These are phyloP conservation scores for Amaurobius ferox DNA, from an alignment of 2,888 invertebrate genomes.

Conservation along the genomic window DNA sequence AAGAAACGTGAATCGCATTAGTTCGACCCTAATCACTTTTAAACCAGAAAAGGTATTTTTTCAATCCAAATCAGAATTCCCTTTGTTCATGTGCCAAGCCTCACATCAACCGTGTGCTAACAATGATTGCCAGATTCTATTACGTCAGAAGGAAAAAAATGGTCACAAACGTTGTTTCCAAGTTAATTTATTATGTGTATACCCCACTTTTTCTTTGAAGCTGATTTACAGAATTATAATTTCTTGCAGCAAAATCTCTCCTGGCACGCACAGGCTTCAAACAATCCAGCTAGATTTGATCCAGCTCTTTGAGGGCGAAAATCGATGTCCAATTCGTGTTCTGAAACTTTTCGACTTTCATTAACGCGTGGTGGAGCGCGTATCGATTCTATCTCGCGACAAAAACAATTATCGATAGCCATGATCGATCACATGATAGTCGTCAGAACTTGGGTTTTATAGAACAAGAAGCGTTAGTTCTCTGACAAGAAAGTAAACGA, in stretches of 20 bases:
- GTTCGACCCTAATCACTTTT: too few species aligned
- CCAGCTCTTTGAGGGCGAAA: background rate
- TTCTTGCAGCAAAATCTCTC: background rate
- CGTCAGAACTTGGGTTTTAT: constrained; percentile 1
- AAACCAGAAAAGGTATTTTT: background rate
- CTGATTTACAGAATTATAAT: background rate
- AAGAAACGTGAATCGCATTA: too few species aligned
- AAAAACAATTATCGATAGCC: background rate
- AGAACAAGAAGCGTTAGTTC: background rate
- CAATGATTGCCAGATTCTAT: too few species aligned
- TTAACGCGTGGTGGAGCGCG: background rate
- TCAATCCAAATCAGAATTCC: background rate
- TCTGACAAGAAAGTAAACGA: constrained; percentile 26
- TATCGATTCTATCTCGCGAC: background rate
- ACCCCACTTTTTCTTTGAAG: background rate
- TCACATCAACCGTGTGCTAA: background rate
- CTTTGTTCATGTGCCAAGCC: background rate
- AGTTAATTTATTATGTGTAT: background rate
- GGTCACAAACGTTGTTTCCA: background rate
- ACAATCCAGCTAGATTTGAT: background rate
- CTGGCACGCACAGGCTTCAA: background rate
- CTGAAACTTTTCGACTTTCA: background rate
- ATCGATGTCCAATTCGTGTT: background rate
- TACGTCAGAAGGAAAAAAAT: too few species aligned
- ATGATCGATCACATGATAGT: background rate